phyloP scores from a whole-genome alignment of 2,888 invertebrate species.

The Microplitis deprimator region DNA sequence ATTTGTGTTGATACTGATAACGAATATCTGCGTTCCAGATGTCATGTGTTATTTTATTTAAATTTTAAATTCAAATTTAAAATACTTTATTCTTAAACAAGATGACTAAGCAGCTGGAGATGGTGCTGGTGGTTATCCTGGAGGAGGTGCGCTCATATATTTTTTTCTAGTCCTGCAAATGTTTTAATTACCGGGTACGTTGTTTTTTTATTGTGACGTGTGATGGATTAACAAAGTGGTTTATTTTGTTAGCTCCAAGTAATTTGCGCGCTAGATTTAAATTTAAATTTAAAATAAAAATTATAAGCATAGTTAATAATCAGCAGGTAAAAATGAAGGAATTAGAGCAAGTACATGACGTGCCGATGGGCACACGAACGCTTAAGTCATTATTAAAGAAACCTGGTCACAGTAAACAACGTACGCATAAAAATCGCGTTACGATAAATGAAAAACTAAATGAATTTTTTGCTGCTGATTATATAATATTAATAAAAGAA shows the following conservation, averaged over 20 bases:
- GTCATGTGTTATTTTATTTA: conserved; percentile 1
- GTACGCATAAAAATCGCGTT: conserved; percentile 83
- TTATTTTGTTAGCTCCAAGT: not conserved
- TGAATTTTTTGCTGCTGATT: conserved; percentile 93
- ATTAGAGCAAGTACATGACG: conserved; percentile 54
- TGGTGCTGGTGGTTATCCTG: not conserved
- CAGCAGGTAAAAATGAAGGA: conserved; percentile 48
- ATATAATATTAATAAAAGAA: conserved; percentile 90
- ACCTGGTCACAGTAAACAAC: conserved; percentile 77
- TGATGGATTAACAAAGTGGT: not conserved
- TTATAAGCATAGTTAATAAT: not conserved
- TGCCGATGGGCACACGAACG: conserved; percentile 58
- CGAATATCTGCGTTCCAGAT: not conserved
- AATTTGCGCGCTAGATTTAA: too few relatives aligned
- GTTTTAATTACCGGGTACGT: not conserved
- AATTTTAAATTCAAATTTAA: not conserved
- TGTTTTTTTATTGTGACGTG: not conserved
- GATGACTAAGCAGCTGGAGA: conserved; percentile 23
- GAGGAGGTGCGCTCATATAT: not conserved
- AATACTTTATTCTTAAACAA: not conserved
- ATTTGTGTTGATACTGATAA: not conserved
- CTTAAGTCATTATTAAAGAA: conserved; percentile 85
- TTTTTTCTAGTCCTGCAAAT: not conserved
- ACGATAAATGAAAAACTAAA: conserved; percentile 91
- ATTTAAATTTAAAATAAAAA: too few relatives aligned